Percentiles rank a stretch among this genome's conserved stretches.
Evolutionary conservation across 2,797 vertebrate genomes (phyloP).

Genomic region (Limnodromus scolopaceus): DNA sequence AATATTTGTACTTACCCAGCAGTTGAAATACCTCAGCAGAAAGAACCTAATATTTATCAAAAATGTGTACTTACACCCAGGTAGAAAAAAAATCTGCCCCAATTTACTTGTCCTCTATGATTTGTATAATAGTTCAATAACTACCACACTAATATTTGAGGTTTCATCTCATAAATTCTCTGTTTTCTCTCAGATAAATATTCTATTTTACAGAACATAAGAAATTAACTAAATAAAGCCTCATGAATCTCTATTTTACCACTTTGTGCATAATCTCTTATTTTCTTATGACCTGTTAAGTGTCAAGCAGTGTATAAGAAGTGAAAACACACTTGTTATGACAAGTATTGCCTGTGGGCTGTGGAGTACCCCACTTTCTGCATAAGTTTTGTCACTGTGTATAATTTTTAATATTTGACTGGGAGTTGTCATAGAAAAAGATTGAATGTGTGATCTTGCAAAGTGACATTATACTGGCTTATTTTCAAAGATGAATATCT

Average conservation of each 20-base stretch:
- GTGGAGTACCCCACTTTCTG: not conserved
- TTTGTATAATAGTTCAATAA: not conserved
- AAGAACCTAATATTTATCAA: not conserved
- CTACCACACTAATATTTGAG: not conserved
- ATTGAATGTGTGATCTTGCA: not conserved
- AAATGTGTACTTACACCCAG: not conserved
- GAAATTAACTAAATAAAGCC: not conserved
- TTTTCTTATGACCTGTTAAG: not conserved
- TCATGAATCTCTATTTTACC: not conserved
- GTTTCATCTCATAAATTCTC: not conserved
- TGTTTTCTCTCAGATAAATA: not conserved
- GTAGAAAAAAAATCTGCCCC: not conserved
- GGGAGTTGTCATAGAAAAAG: not conserved
- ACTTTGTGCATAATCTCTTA: not conserved
- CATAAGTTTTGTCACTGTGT: not conserved
- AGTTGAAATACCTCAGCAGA: not conserved
- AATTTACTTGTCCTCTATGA: not conserved
- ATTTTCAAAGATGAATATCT: slow-evolving; percentile 29
- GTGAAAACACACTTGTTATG: not conserved
- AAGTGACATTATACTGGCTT: not conserved
- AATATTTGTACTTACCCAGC: not conserved
- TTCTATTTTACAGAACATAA: not conserved
- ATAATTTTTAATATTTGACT: not conserved
- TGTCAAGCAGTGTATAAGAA: not conserved
- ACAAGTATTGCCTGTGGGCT: not conserved